Evolutionary conservation across 2,113 vertebrate species (phyloP).

Genomic region (Corythornis vintsioides): DNA sequence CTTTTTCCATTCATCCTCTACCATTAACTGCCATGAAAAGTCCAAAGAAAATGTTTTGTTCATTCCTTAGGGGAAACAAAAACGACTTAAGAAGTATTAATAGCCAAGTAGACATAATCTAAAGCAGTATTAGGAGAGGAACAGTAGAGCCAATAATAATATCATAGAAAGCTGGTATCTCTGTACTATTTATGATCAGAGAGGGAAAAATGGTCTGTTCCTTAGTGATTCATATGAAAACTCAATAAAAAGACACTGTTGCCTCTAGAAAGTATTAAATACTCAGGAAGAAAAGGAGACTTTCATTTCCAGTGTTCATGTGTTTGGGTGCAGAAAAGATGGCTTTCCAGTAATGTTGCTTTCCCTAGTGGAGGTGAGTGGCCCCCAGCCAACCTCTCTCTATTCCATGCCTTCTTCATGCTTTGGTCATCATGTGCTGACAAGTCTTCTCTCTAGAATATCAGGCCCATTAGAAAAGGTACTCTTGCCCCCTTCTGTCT

Average conservation of each 20-base stretch:
- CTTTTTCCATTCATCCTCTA: slow-evolving; percentile 9
- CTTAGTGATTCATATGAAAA: not conserved
- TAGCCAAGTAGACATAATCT: not conserved
- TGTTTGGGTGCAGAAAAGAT: not conserved
- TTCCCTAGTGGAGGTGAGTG: not conserved
- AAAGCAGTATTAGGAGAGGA: not conserved
- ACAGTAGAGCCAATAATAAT: not conserved
- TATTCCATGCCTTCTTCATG: not conserved
- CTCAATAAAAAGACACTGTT: not conserved
- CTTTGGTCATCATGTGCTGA: not conserved
- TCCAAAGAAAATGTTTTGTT: slow-evolving; percentile 29
- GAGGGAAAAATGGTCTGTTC: not conserved
- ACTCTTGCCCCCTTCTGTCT: not conserved
- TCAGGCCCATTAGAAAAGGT: not conserved
- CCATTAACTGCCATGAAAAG: not conserved
- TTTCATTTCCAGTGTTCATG: not conserved
- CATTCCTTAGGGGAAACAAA: slow-evolving; percentile 8
- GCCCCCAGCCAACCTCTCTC: not conserved
- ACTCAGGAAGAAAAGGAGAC: not conserved
- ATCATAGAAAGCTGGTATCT: not conserved
- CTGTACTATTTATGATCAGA: not conserved
- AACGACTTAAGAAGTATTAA: not conserved
- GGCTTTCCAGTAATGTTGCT: not conserved
- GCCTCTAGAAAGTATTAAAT: not conserved
- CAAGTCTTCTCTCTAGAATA: not conserved